Base-by-base conservation (phyloP, 1,140 invertebrate species). In the Uloborus diversus region DNA sequence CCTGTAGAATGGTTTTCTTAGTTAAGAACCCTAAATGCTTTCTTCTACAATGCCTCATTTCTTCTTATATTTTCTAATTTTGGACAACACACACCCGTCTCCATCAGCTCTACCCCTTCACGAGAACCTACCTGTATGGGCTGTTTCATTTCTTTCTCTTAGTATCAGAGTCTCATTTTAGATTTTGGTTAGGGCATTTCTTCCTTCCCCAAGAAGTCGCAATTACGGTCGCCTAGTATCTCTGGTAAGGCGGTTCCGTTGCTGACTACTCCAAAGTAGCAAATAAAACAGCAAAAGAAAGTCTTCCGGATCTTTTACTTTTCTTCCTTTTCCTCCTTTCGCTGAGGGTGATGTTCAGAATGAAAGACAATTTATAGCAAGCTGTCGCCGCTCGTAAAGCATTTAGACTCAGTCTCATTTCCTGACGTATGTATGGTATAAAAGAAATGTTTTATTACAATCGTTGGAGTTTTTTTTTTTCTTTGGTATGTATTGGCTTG, bases 321-420 rank as follows among this genome's bases (percentile, higher is more conserved):
- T 68, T 68, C 65, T 35, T 28, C 20, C 25, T 27, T 69, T 20
- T 33, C 4, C 28, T 56, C 37, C 42, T 49, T 33, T 30, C 42
- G 53, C 25, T 13, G 17, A 33, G 27, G 33, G 23, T 61, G 69
- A 73, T 73, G 69, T 51, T 75, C 30, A 30, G 61, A 42, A 75
- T 75, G 57, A 75, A 64, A 75, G 71, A 75, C 71, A 75, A 75
- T 75, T 75, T 75, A 75, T 64, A 51, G 57, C 71, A 62, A 75
- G 71, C 71, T 75, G 71, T 75, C 71, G 71, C 71, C 59, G 30
- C 61, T 75, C 57, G 71, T 75, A 75, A 75, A 75, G 35, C 59
- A 75, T 71, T 71, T 71, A 71, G 69, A 59, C 71, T 64, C 27
- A 64, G 57, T 64, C 71, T 59, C 27, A 75, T 75, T 75, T 75